Evolutionary conservation across 2,113 vertebrate species (phyloP).

Genomic region (Eublepharis macularius): DNA sequence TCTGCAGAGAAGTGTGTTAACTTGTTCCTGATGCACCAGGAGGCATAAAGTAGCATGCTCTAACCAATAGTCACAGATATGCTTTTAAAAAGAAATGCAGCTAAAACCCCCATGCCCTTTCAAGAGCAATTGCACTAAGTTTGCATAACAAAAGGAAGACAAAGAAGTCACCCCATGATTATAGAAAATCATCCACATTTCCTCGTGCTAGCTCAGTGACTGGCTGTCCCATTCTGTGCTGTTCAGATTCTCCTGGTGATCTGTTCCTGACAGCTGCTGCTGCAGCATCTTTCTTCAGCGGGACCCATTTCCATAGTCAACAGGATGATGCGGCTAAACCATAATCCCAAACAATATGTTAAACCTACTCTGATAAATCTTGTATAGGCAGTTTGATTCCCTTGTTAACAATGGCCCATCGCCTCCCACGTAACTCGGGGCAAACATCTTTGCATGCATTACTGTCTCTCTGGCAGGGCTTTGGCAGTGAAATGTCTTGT

Average conservation of each 20-base stretch:
- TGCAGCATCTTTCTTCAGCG: not conserved
- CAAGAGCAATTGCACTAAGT: not conserved
- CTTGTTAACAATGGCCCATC: not conserved
- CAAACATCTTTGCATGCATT: not conserved
- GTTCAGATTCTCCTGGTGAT: not conserved
- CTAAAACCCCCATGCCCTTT: not conserved
- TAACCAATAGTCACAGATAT: not conserved
- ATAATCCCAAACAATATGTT: not conserved
- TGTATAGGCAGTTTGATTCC: not conserved
- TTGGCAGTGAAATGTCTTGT: not conserved
- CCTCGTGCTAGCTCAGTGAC: not conserved
- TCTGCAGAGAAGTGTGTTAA: not conserved
- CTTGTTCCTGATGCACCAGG: not conserved
- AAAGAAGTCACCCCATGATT: not conserved
- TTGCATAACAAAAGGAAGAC: not conserved
- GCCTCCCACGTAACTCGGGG: not conserved
- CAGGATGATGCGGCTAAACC: not conserved
- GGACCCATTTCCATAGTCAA: not conserved
- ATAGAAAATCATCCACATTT: not conserved
- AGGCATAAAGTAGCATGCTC: not conserved
- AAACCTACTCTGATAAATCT: not conserved
- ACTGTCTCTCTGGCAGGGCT: not conserved
- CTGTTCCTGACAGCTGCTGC: not conserved
- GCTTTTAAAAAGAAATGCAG: not conserved
- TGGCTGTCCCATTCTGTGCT: not conserved